These are phyloP conservation scores for Petrocephalus microphthalmus DNA, from an alignment of 2,113 vertebrate species.

Conservation along the genomic window DNA sequence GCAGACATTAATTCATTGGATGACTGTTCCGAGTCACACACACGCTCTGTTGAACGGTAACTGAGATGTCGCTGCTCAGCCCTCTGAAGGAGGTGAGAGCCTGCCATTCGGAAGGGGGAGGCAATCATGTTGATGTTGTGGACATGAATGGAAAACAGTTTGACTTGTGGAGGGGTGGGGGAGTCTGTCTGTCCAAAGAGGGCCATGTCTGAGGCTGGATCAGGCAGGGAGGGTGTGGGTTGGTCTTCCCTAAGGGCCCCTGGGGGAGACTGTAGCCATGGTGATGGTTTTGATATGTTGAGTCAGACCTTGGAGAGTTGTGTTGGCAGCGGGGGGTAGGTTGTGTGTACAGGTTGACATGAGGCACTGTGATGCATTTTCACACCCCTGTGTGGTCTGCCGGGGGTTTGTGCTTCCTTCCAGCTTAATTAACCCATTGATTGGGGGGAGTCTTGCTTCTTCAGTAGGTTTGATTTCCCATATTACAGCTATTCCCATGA, in stretches of 20 bases:
- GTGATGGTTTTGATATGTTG: not conserved
- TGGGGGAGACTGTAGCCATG: not conserved
- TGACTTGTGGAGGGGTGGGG: not conserved
- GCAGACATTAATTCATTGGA: not conserved
- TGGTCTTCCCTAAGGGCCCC: not conserved
- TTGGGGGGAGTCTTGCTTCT: conserved; percentile 44
- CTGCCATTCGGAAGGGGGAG: not conserved
- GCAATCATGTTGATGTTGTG: not conserved
- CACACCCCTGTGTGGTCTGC: not conserved
- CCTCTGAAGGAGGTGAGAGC: not conserved
- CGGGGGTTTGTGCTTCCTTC: not conserved
- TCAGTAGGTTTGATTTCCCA: conserved; percentile 19
- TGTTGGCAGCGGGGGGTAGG: not conserved
- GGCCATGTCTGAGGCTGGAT: not conserved
- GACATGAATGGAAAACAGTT: not conserved
- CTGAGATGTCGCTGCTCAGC: not conserved
- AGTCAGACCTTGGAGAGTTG: not conserved
- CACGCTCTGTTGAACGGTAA: not conserved
- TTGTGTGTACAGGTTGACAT: not conserved
- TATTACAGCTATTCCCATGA: not conserved
- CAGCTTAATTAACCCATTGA: conserved; percentile 63
- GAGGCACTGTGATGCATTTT: not conserved
- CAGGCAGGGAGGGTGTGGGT: not conserved
- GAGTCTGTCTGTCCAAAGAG: too few relatives aligned
- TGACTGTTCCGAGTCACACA: not conserved